Base-by-base conservation (phyloP, 2,113 vertebrate genomes). In the Lepidiolamprologus cunningtoni region DNA sequence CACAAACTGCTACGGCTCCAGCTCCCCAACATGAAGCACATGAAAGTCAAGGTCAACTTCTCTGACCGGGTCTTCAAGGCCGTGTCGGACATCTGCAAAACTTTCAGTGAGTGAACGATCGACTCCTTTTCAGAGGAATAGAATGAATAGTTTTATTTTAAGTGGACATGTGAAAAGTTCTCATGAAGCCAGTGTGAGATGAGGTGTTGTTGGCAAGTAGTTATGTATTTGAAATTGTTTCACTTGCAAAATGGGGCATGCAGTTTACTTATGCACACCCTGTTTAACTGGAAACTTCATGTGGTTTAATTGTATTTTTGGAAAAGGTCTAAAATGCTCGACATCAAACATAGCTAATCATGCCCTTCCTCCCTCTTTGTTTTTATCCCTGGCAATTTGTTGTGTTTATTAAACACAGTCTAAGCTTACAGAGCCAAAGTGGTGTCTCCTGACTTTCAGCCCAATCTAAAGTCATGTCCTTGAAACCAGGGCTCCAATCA, bases 41-140 rank as follows among this genome's bases (percentile, higher is more conserved):
- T 99, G 96, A 98, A 98, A 94, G 99, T 99, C 94, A 99, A 99
- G 92, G 99, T 99, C 95, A 99, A 99, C 95, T 99, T 99, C 96
- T 99, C 99, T 0, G 99, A 99, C 94, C 96, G 98, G 35, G 98
- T 99, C 97, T 99, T 99, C 97, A 99, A 99, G 96, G 98, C 98
- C 0, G 99, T 99, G 68, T 99, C 99, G 1, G 98, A 99, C 97
- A 99, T 99, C 97, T 99, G 98, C 97, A 99, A 99, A 95, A 99
- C 99, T 2, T 99, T 99, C 95, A 99, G 98, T 99, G 96, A 99
- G 98, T 98, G 94, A 81, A 52, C 4, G 1, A 5, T 5, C n/a
- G 6, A 83, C 28, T 50, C 26, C 3, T 80, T 83, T 42, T 33
- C 8, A 83, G 4, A 28, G 35, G n/a, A 12, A 37, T 21, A 11